These are phyloP conservation scores for Poeciliopsis gracilis DNA, from an alignment of 2,797 vertebrate genomes.

Conservation along the genomic window DNA sequence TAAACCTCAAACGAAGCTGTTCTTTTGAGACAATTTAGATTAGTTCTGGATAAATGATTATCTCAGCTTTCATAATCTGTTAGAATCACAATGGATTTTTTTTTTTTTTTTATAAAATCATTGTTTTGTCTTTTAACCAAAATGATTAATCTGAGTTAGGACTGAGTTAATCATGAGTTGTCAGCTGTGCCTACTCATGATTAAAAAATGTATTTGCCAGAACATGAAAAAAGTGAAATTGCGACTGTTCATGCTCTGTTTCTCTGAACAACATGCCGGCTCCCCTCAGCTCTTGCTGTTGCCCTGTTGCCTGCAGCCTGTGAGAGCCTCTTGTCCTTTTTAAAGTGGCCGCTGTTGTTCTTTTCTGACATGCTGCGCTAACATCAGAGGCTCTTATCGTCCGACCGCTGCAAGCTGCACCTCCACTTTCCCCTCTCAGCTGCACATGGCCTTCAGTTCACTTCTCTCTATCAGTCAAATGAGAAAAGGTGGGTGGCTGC, in stretches of 20 bases:
- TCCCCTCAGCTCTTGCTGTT: neutral
- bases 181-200: neutral
- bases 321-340: neutral
- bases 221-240: neutral
- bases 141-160: neutral
- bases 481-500: constrained; percentile 1
- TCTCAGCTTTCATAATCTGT: neutral
- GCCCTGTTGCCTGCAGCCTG: neutral
- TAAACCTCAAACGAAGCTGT: neutral
- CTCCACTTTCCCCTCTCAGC: constrained; percentile 6
- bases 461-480: constrained; percentile 18
- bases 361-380: constrained; percentile 25
- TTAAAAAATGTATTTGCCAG: neutral
- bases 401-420: constrained; percentile 10
- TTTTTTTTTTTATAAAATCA: neutral
- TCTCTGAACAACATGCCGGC: neutral
- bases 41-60: neutral
- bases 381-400: constrained; percentile 61
- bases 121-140: neutral
- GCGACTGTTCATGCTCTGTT: neutral
- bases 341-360: neutral
- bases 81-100: neutral
- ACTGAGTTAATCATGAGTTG: neutral
- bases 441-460: constrained; percentile 16
- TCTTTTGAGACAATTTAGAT: neutral